Conservation (phyloP, 2,113 vertebrate species). For the Callipepla californica region DNA sequence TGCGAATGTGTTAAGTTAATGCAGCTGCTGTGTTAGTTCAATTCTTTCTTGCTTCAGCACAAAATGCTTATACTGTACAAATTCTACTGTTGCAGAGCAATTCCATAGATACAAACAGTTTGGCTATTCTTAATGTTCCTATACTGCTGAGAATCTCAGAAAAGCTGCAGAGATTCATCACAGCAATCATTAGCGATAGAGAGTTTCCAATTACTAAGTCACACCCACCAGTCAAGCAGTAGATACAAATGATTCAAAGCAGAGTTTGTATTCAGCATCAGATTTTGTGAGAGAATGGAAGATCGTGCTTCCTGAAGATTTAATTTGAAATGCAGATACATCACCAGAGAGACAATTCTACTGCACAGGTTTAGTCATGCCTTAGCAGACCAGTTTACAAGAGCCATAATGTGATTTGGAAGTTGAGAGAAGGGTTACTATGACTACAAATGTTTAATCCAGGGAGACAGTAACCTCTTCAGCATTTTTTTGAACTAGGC, state of each 20-base stretch:
- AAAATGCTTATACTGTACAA: constrained; percentile 59
- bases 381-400: background rate
- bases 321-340: background rate
- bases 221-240: constrained; percentile 54
- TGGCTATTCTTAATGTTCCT: constrained; percentile 55
- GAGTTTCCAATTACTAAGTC: constrained; percentile 67
- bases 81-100: constrained; percentile 42
- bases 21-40: constrained; percentile 18
- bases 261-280: constrained; percentile 35
- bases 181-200: constrained; percentile 60
- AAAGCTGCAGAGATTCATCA: constrained; percentile 44
- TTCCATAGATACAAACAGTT: constrained; percentile 54
- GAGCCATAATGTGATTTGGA: background rate
- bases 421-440: background rate
- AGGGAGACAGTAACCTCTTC: background rate
- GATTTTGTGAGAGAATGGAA: constrained; percentile 41
- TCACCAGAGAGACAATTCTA: background rate
- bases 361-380: background rate
- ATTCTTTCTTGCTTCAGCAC: constrained; percentile 56
- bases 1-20: constrained; percentile 2
- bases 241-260: constrained; percentile 50
- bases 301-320: background rate
- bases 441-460: background rate
- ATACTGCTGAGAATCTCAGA: constrained; percentile 28
- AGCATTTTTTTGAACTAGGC: background rate